A percentile compares a stretch with the other conserved stretches of the same genome.
Conservation (phyloP, 2,113 vertebrate genomes). For the Caranx ignobilis region DNA sequence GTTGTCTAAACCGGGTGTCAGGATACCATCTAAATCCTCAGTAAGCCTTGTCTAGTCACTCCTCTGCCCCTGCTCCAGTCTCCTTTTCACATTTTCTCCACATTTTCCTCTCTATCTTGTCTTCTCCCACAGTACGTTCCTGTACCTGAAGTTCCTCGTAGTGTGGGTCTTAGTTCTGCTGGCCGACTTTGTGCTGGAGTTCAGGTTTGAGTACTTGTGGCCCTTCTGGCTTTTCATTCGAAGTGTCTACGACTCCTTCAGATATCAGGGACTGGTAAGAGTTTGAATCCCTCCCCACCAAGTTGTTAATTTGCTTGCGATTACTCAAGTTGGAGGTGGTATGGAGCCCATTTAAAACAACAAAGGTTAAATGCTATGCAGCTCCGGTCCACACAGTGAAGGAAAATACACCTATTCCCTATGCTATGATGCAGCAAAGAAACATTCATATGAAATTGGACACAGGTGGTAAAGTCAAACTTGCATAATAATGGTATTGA, state of each 20-base stretch:
- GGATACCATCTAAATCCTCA: conserved; percentile 12
- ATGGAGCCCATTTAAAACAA: neutral
- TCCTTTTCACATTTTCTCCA: neutral
- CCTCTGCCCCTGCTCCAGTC: neutral
- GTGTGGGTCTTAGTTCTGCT: conserved; percentile 97
- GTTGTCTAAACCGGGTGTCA: conserved; percentile 28
- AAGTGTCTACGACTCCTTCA: conserved; percentile 98
- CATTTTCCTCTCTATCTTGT: neutral
- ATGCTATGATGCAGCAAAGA: neutral
- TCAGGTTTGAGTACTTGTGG: conserved; percentile 99
- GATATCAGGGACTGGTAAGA: conserved; percentile 97
- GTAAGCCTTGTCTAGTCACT: neutral
- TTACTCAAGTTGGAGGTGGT: neutral
- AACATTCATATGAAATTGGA: neutral
- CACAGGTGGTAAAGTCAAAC: neutral
- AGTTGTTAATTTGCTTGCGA: neutral
- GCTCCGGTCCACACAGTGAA: neutral
- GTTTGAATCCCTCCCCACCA: neutral
- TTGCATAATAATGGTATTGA: neutral
- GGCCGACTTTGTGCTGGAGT: conserved; percentile 98
- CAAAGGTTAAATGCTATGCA: neutral
- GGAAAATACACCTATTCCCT: neutral
- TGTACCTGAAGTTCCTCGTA: conserved; percentile 98
- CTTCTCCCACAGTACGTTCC: conserved; percentile 89
- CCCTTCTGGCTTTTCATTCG: conserved; percentile 99